Percentiles rank a stretch among this genome's conserved stretches.
Evolutionary conservation across 2,888 invertebrate genomes (phyloP).

Genomic region (Tetramorium bicarinatum): DNA sequence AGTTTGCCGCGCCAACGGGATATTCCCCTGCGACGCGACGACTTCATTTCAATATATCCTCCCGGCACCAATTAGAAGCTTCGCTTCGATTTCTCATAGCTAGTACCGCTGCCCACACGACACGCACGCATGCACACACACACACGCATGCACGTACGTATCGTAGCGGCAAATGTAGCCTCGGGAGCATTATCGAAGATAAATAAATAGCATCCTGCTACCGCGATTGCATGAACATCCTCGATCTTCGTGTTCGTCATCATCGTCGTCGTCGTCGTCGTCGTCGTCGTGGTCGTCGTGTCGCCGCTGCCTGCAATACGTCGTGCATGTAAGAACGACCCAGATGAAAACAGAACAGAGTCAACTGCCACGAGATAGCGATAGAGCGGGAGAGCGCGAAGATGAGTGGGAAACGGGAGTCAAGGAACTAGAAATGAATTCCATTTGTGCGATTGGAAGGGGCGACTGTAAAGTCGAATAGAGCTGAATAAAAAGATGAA

Average conservation of each 20-base stretch:
- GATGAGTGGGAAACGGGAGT: conserved; percentile 68
- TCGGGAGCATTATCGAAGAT: conserved; percentile 58
- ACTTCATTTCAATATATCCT: conserved; percentile 60
- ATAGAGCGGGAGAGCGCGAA: conserved; percentile 29
- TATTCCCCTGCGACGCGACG: conserved; percentile 32
- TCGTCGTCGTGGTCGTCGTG: conserved; percentile 46
- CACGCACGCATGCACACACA: not conserved
- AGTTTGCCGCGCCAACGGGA: not conserved
- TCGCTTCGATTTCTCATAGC: conserved; percentile 40
- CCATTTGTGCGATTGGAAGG: conserved; percentile 75
- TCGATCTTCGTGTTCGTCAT: conserved; percentile 38
- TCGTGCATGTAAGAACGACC: conserved; percentile 70
- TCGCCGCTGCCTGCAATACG: conserved; percentile 20
- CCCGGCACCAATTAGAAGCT: conserved; percentile 52
- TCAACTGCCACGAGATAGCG: conserved; percentile 26
- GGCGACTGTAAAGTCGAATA: conserved; percentile 52
- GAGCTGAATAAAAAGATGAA: conserved; percentile 23
- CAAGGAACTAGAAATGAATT: conserved; percentile 81
- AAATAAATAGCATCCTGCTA: conserved; percentile 48
- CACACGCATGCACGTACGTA: not conserved
- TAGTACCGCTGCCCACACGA: conserved; percentile 28
- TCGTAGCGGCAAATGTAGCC: conserved; percentile 33
- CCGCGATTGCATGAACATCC: conserved; percentile 34
- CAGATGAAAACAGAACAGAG: conserved; percentile 61
- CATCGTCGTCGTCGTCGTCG: conserved; percentile 46